Evolutionary conservation across 2,888 invertebrate genomes (phyloP), one percentile per base, ranked within the genome.

Genomic region (Phyto melanocephala): DNA sequence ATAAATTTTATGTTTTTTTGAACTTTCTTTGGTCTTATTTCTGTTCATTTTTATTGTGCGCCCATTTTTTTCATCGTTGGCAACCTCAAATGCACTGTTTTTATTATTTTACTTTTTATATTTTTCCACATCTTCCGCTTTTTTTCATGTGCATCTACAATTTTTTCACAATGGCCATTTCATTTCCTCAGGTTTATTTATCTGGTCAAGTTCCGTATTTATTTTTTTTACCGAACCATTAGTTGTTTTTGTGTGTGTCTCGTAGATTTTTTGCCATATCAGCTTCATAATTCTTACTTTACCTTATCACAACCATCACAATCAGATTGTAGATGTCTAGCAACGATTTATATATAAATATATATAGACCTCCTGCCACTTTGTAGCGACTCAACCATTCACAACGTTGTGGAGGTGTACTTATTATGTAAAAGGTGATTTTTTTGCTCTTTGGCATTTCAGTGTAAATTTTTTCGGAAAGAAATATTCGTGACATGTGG

Each of bases 221-320:
- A 35, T 67, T 67, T 67, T 20, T 60, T 45, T 0, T 50, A 20
- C n/a, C 10, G 47, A 67, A 28, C 28, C 24, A 13, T 11, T 35
- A 47, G 20, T 37, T 47, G 11, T 58, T 28, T n/a, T 47, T 50
- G 40, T 28, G 15, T 63, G 42, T 37, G 13, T 58, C 33, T n/a
- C n/a, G 1, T 3, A 22, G 47, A 15, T 28, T 52, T 50, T 62
- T 47, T 50, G 11, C 11, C 11, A 50, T 17, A 47, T 13, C 72
- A 80, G 74, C 80, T 80, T 80, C 80, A 80, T 75, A 80, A 80
- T 75, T 80, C n/a, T 56, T 47, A 70, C 47, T 63, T 74, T 40
- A 75, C 56, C 63, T 80, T 80, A 75, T 80, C 80, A 62, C 62
- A 15, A 45, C 35, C 52, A 52, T 54, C 54, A 33, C 50, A 28